These are phyloP conservation scores for Lepilemur ruficaudatus DNA, from an alignment of 2,797 vertebrate species.

Conservation along the genomic window DNA sequence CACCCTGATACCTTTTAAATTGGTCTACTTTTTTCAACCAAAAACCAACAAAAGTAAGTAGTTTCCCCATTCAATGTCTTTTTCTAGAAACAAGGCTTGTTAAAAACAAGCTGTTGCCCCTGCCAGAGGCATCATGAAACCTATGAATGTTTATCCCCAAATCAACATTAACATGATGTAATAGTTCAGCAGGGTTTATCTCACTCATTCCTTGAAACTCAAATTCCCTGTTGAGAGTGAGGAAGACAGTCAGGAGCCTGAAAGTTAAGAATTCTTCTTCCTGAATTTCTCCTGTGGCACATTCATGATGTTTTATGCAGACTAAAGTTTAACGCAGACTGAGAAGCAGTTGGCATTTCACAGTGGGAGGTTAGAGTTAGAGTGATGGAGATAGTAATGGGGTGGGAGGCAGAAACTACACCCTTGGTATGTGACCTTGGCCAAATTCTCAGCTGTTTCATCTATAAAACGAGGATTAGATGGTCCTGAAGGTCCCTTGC, in stretches of 20 bases:
- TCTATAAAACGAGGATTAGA: background rate
- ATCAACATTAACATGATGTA: background rate
- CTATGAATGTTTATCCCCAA: background rate
- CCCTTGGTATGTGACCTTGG: background rate
- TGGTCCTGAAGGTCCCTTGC: background rate
- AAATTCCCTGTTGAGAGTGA: background rate
- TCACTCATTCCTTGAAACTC: background rate
- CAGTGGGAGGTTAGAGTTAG: background rate
- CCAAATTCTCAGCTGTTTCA: background rate
- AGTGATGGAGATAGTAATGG: no score
- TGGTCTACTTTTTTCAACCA: background rate
- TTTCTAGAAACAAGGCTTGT: background rate
- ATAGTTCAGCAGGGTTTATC: background rate
- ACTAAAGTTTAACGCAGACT: background rate
- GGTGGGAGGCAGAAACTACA: background rate
- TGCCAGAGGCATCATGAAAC: background rate
- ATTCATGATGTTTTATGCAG: background rate
- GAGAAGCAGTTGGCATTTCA: background rate
- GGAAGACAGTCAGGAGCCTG: background rate
- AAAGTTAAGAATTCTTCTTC: background rate
- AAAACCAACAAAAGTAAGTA: background rate
- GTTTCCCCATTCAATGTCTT: background rate
- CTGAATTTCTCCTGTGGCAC: background rate
- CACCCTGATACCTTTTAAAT: background rate
- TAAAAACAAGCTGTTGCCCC: background rate